Evolutionary conservation across 2,113 vertebrate species (phyloP), one percentile per base, ranked within the genome.

Genomic region (Hemiprocne comata): DNA sequence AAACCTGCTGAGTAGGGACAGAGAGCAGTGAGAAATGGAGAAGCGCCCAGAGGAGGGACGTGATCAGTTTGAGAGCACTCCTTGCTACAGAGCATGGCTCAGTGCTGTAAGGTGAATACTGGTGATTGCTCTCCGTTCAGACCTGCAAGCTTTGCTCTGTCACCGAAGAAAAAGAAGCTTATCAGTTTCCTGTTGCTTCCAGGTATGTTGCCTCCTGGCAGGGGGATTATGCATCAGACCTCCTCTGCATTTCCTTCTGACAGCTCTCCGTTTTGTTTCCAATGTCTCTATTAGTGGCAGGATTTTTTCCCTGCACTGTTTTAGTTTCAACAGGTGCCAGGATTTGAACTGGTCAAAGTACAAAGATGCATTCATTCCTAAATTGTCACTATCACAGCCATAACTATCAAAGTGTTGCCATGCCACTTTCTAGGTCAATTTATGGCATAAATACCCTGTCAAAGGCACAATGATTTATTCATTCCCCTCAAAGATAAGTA

Each of bases 401-500:
- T 93, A 89, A 90, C 92, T 97, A 92, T 97, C 95, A 90, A 89
- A 96, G 96, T 96, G 84, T 96, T 95, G 94, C 96, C 80, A 83
- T 85, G 92, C 94, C 88, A 95, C 95, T 97, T 96, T 88, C 96
- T 60, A 85, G 93, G 95, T 97, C 92, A 85, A 95, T 96, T 82
- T 94, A 94, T 95, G 95, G 91, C 89, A 89, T 93, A 94, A 91
- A 96, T 93, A 95, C 85, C 92, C 92, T 88, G 93, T 92, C 53
- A 95, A 92, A 94, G 97, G 97, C 94, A 98, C 97, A 98, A 98
- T 97, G 98, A 97, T 97, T 98, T 97, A 98, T 98, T 98, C 98
- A 98, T 98, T 92, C 92, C 76, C 92, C 87, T 95, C 94, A 94
- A 93, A 97, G 97, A 95, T 96, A 97, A 96, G 96, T 94, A 97